Base-by-base conservation (phyloP, 2,888 invertebrate genomes). In the Nephrotoma appendiculata region DNA sequence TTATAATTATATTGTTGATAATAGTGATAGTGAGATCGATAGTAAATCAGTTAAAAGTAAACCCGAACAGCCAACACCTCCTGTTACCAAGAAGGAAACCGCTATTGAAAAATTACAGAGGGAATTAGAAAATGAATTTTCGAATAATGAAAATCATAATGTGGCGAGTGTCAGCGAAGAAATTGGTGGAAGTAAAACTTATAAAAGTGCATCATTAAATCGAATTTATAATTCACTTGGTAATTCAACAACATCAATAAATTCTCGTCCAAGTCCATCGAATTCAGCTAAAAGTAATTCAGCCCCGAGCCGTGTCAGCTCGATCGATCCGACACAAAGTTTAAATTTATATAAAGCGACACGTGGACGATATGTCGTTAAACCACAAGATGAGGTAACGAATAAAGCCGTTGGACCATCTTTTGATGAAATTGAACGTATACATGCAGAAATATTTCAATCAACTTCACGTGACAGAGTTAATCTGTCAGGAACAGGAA, bases 41-140 rank as follows among this genome's bases (percentile, higher is more conserved):
- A 42, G 43, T 84, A 84, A 84, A 84, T 42, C 41, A 84, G 7
- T 84, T 84, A 84, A 84, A 84, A 84, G 43, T 9, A 43, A 84
- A 15, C 15, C 15, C 12, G 84, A 84, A 42, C 41, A 42, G 11
- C 11, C 11, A 84, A 42, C 42, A n/a, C 41, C 15, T 42, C n/a
- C 41, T 5, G 6, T 42, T 90, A 96, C 96, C 31, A 95, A 95
- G 86, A 95, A 95, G 91, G 96, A 42, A 85, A 85, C 96, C 85
- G 87, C 86, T 41, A 95, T 96, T 88, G 96, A 96, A 90, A 95
- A 95, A 0, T 92, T 96, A 87, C 95, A 96, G 2, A 92, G 95
- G 90, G 97, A 97, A 92, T 95, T 97, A 89, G 97, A 97, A 90
- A 95, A 96, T 91, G 96, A 96, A 42, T 90, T 91, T 87, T 93